Evolutionary conservation across 2,888 invertebrate genomes (phyloP), one percentile per base, ranked within the genome.

Genomic region (Parnassius smintheus): DNA sequence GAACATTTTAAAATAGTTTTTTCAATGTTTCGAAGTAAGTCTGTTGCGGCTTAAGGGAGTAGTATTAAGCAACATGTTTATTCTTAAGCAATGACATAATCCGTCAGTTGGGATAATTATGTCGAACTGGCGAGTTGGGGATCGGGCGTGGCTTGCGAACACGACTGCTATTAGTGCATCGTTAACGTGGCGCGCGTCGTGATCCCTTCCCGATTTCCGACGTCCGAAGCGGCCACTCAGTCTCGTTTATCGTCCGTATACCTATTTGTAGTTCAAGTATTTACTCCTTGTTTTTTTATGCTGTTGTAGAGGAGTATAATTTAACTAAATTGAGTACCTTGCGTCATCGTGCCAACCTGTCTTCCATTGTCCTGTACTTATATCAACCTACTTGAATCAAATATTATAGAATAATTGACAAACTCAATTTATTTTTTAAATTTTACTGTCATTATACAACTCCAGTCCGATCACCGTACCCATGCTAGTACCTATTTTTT

Each of bases 81-180:
- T 61, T 65, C 60, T 62, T 60, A 62, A 62, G 63, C 68, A 70
- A 70, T 64, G 65, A 66, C 69, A 70, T 63, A 60, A 64, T 75
- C 74, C 74, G 73, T 76, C 74, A 72, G 71, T 65, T 68, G 69
- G 73, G 74, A 81, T 76, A 78, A 80, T 83, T 80, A 82, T 81
- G 82, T 83, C 79, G 81, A 76, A 77, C 44, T 49, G 35, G 44
- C 56, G 77, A 57, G 59, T 63, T 59, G 55, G 63, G 59, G 59
- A 58, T 62, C 55, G 68, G 81, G 82, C 77, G 82, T 79, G 84
- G 80, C n/a, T 85, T 85, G 81, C 88, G 86, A 84, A 75, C 87
- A 83, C 83, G 86, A 84, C 82, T 80, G 80, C 85, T 85, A 88
- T 90, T 88, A 89, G 86, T 81, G 83, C 75, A 77, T 85, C 80